Evolutionary conservation across 2,888 invertebrate genomes (phyloP), one percentile per base, ranked within the genome.

Genomic region (Apeira syringaria): DNA sequence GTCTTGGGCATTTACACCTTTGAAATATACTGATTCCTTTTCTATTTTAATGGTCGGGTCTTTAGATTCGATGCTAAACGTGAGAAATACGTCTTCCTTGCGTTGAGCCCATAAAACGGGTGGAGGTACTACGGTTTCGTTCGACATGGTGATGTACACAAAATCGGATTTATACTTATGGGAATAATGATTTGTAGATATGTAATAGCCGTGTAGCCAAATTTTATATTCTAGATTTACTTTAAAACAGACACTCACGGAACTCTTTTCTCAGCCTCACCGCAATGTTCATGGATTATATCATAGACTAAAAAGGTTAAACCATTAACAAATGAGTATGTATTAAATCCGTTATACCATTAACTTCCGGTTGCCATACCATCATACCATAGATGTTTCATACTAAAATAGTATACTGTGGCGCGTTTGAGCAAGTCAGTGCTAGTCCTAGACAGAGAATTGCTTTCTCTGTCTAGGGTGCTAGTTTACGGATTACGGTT

Each of bases 81-180:
- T 98, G 63, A 99, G 91, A 74, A 94, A 97, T 53, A 99, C 82
- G 64, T 95, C 90, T 67, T 94, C 93, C 65, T 93, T 94, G 69
- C 97, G 92, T 83, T 99, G 98, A 42, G 98, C 98, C 99, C 99
- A 99, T 85, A 96, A 92, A 61, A 98, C 95, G 53, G 96, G 93
- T 51, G 98, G 98, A 68, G 96, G 95, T 46, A 77, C 74, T 60
- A 76, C 62, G 61, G 68, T 81, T 75, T 92, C 81, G 71, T 92
- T 93, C 66, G 87, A 73, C 87, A 87, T 87, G 48, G 37, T 68
- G 53, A 40, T 61, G 28, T 13, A 18, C 25, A 37, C 11, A 38
- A 36, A 18, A 41, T 38, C 12, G 12, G 5, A 22, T 9, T 35
- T 11, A 25, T 13, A 20, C 31, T 15, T 39, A n/a, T 11, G 13